These are phyloP conservation scores for Leptopilina boulardi DNA, from an alignment of 1,140 invertebrate species.

Conservation along the genomic window DNA sequence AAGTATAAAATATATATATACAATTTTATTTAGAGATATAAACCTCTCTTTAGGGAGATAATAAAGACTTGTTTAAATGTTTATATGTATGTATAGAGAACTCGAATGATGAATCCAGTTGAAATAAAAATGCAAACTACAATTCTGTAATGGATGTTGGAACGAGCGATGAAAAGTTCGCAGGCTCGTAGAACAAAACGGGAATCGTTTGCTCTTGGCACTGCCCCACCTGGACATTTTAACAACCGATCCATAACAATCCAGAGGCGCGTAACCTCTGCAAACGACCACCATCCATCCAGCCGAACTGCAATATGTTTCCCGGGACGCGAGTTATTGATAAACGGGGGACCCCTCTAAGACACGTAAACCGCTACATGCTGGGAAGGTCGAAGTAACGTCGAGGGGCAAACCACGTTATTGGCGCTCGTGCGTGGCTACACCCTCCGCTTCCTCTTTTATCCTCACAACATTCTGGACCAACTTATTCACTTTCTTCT, in stretches of 20 bases:
- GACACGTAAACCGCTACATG: conserved; percentile 46
- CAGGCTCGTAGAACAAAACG: conserved; percentile 35
- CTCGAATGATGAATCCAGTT: too few species aligned
- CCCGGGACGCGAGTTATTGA: conserved; percentile 60
- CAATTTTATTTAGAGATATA: too few species aligned
- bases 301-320: conserved; percentile 59
- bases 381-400: conserved; percentile 40
- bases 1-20: too few species aligned
- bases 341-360: conserved; percentile 55
- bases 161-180: conserved; percentile 39
- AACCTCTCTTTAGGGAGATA: too few species aligned
- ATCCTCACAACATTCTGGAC: conserved; percentile 9
- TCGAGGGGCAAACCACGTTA: conserved; percentile 43
- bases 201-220: conserved; percentile 38
- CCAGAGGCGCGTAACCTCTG: conserved; percentile 62
- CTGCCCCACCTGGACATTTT: conserved; percentile 53
- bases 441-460: conserved; percentile 38
- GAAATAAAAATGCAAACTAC: not conserved
- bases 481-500: not conserved
- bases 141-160: not conserved
- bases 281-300: conserved; percentile 66
- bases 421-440: conserved; percentile 40
- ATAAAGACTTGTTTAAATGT: not conserved
- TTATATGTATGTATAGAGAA: not conserved
- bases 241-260: conserved; percentile 65